These are phyloP conservation scores for Periphyllus acericola DNA, from an alignment of 2,888 invertebrate genomes.

Conservation along the genomic window DNA sequence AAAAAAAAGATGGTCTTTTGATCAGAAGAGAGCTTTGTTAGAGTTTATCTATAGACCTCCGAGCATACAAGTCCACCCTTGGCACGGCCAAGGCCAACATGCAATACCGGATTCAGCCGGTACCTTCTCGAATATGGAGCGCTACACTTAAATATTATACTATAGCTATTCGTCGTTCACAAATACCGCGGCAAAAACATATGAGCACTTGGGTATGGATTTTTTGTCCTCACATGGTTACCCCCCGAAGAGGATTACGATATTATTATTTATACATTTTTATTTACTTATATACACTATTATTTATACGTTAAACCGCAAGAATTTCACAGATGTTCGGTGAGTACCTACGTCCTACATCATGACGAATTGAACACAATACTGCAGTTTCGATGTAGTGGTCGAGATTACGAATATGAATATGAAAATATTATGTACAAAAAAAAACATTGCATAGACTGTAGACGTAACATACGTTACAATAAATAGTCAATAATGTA, in stretches of 20 bases:
- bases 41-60: too few species aligned
- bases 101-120: too few species aligned
- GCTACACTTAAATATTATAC: too few species aligned
- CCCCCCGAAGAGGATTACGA: background rate
- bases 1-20: background rate
- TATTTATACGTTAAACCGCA: too few species aligned
- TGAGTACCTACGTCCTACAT: too few species aligned
- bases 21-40: too few species aligned
- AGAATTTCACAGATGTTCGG: too few species aligned
- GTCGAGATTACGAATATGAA: background rate
- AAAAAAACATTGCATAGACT: too few species aligned
- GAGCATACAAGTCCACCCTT: background rate
- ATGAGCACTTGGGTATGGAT: background rate
- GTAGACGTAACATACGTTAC: background rate
- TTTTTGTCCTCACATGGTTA: background rate
- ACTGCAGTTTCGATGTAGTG: too few species aligned
- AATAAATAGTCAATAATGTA: background rate
- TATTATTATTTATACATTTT: background rate
- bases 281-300: background rate
- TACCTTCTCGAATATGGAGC: too few species aligned
- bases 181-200: background rate
- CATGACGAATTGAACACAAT: too few species aligned
- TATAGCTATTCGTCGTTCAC: background rate
- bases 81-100: background rate
- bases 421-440: background rate